Evolutionary conservation across 2,113 vertebrate genomes (phyloP), one percentile per base, ranked within the genome.

Genomic region (Holacanthus passer): DNA sequence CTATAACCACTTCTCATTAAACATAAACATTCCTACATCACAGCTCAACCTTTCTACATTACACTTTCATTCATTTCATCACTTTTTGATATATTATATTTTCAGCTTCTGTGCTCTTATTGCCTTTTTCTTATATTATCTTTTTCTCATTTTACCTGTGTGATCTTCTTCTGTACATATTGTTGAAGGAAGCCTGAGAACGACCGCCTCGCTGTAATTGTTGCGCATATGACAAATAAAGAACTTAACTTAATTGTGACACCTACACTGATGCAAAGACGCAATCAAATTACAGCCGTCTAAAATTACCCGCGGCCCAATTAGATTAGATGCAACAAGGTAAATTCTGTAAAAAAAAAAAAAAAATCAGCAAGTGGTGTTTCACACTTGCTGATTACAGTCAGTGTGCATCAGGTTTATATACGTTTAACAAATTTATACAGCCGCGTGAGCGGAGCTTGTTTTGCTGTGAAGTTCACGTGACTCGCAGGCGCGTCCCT

Each of bases 301-400:
- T 24, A 37, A 66, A 59, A 65, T 81, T 19, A 81, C 43, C 29
- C 11, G 11, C 29, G 50, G 53, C 20, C n/a, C 45, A 63, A 39
- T 71, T 67, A 53, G 52, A 84, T 77, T 32, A 43, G 19, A 75
- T 8, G 45, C 6, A 65, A 37, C 35, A 27, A 48, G 60, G 32
- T 60, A 39, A 77, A 82, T 53, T 74, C 14, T 74, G 47, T 48
- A 19, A 47, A 41, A 77, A 80, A 37, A n/a, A n/a, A n/a, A n/a
- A n/a, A n/a, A n/a, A 52, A 81, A 81, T 41, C 59, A 56, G 47
- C 45, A 66, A 19, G 67, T 27, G 32, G 6, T 52, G 31, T 41
- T 69, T 64, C 53, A 48, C 29, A 24, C 47, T 68, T 39, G 43
- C 5, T 32, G 12, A 73, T 71, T 79, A 69, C 17, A 68, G 73